Evolutionary conservation across 2,888 invertebrate genomes (phyloP).

Genomic region (Pimpla rufipes): DNA sequence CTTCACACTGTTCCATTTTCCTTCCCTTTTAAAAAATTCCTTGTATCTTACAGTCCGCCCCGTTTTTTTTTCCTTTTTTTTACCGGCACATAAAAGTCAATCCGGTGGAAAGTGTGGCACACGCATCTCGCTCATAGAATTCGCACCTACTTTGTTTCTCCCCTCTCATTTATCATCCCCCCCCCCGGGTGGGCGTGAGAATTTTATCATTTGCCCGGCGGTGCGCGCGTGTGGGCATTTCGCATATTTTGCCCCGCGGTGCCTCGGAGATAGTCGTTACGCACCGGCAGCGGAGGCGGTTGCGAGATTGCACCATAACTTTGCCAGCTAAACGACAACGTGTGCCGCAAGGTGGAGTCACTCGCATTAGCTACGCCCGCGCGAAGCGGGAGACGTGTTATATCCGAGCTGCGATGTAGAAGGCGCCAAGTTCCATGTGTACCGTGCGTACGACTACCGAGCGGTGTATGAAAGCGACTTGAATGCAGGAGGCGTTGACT

Average conservation of each 20-base stretch:
- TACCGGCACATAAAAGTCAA: slow-evolving; percentile 17
- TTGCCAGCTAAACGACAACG: slow-evolving; percentile 61
- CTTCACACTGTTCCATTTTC: background rate
- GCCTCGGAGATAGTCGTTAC: background rate
- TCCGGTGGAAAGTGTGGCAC: background rate
- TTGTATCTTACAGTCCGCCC: background rate
- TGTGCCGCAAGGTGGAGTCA: slow-evolving; percentile 54
- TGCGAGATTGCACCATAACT: slow-evolving; percentile 65
- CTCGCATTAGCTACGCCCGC: slow-evolving; percentile 35
- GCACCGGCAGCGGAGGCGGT: background rate
- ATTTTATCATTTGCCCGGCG: slow-evolving; percentile 18
- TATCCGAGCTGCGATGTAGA: no score
- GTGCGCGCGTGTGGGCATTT: background rate
- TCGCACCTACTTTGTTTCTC: slow-evolving; percentile 25
- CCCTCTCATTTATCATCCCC: background rate
- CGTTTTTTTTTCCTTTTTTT: slow-evolving; percentile 14
- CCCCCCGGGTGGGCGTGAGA: background rate
- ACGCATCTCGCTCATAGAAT: slow-evolving; percentile 17
- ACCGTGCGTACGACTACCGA: background rate
- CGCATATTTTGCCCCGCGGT: background rate
- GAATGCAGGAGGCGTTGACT: slow-evolving; percentile 15
- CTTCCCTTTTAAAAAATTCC: background rate
- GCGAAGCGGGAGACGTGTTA: slow-evolving; percentile 5
- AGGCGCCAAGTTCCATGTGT: no score
- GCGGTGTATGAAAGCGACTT: background rate